Evolutionary conservation across 2,797 vertebrate genomes (phyloP), one percentile per base, ranked within the genome.

Genomic region (Brachymystax lenok): DNA sequence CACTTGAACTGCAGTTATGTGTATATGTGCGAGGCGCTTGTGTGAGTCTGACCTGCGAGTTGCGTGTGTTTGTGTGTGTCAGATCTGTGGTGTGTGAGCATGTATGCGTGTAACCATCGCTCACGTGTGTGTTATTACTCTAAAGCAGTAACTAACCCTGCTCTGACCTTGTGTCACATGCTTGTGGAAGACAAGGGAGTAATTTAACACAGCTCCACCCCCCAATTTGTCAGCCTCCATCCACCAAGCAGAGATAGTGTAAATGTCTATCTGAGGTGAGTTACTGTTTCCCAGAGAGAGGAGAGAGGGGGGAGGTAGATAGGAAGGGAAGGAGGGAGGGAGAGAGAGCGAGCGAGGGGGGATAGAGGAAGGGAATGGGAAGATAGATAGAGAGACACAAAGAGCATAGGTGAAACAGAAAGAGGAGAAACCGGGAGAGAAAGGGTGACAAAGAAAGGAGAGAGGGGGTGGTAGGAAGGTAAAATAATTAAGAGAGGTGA

Each of bases 141-240:
- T 56, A 19, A 56, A 56, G 54, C 54, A 54, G 52, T n/a, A 59
- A 59, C 54, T 59, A n/a, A 59, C 54, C 54, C 54, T 59, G 54
- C 56, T n/a, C 56, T 59, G 56, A 59, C 56, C 56, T 4, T 59
- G 56, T 59, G 17, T 21, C 6, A 19, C 19, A 59, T 6, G n/a
- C n/a, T 19, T 5, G 19, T 59, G 54, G 40, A 46, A 10, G 40
- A 46, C 40, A 46, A 46, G 40, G 4, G 7, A 33, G 51, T 56
- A 12, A 51, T 70, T 70, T 79, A 68, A 61, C 69, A 71, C 50
- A 77, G 56, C 67, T 69, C n/a, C 54, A 69, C 73, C 69, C 35
- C 17, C 69, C 56, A 40, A 74, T 71, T 76, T 79, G 71, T 77
- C 72, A 77, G 79, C 6, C 51, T 71, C 40, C 27, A 24, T 33